These are phyloP conservation scores for Eumacrocentrus americanus DNA, from an alignment of 2,888 invertebrate species.

Conservation along the genomic window DNA sequence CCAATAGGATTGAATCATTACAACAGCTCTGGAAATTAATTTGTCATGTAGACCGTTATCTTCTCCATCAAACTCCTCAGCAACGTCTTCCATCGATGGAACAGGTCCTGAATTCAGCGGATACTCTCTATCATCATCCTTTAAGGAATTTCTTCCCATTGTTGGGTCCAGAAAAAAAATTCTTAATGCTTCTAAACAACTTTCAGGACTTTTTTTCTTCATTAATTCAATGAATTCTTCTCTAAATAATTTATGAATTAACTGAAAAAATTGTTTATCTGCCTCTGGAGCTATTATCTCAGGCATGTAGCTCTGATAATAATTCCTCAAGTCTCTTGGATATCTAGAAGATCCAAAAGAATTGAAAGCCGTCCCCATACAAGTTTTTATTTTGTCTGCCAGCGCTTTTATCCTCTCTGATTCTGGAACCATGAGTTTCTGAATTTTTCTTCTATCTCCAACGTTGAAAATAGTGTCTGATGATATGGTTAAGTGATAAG, in stretches of 20 bases:
- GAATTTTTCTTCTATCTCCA: slow-evolving; percentile 41
- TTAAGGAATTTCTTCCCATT: slow-evolving; percentile 13
- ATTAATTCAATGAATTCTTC: slow-evolving; percentile 35
- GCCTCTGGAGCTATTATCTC: not conserved
- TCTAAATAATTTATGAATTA: slow-evolving; percentile 37
- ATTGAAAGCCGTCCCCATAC: slow-evolving; percentile 31
- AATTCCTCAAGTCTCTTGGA: slow-evolving; percentile 29
- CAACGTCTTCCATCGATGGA: not conserved
- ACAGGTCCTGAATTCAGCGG: not conserved
- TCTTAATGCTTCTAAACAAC: slow-evolving; percentile 27
- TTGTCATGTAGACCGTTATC: not conserved
- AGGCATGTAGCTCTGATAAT: slow-evolving; percentile 43
- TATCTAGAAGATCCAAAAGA: slow-evolving; percentile 40
- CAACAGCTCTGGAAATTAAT: slow-evolving; percentile 26
- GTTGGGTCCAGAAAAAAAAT: slow-evolving; percentile 43
- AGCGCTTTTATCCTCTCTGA: slow-evolving; percentile 34
- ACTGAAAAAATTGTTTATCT: not conserved
- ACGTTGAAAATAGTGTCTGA: slow-evolving; percentile 44
- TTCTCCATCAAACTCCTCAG: not conserved
- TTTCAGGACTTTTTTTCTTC: not conserved
- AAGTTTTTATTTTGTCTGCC: slow-evolving; percentile 30
- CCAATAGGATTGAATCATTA: slow-evolving; percentile 43
- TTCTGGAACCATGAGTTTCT: slow-evolving; percentile 43
- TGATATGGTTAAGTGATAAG: slow-evolving; percentile 35
- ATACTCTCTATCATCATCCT: not conserved